These are phyloP conservation scores for Engraulis encrasicolus DNA, from an alignment of 2,113 vertebrate genomes.

Conservation along the genomic window DNA sequence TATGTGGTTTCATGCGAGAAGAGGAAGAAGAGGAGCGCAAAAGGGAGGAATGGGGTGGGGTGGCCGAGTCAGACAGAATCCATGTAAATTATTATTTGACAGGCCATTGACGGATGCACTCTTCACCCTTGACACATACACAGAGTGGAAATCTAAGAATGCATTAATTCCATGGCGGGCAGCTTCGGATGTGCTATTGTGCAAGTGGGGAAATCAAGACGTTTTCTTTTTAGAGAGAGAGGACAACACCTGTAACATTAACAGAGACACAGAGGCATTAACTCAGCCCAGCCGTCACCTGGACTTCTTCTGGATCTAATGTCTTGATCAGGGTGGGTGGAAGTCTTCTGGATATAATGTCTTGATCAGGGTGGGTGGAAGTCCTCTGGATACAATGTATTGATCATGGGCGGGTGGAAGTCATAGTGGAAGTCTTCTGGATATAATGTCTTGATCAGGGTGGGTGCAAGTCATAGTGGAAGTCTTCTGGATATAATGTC, in stretches of 20 bases:
- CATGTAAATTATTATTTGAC: conserved; percentile 13
- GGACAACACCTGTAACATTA: neutral
- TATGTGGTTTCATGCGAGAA: conserved; percentile 1
- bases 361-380: neutral
- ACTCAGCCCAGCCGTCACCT: neutral
- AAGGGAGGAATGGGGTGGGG: no score
- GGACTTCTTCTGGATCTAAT: neutral
- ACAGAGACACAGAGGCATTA: neutral
- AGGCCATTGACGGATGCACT: neutral
- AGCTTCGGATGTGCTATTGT: neutral
- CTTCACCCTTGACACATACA: neutral
- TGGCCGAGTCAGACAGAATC: neutral
- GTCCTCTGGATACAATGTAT: no score
- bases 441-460: neutral
- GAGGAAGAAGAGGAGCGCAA: neutral
- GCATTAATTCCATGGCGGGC: neutral
- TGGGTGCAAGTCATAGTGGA: neutral
- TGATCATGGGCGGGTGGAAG: no score
- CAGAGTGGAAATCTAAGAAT: neutral
- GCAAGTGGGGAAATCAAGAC: neutral
- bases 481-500: no score
- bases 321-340: neutral
- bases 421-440: no score
- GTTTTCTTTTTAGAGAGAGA: neutral
- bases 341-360: no score